Base-by-base conservation (phyloP, 2,113 vertebrate genomes). In the Microtus richardsoni region DNA sequence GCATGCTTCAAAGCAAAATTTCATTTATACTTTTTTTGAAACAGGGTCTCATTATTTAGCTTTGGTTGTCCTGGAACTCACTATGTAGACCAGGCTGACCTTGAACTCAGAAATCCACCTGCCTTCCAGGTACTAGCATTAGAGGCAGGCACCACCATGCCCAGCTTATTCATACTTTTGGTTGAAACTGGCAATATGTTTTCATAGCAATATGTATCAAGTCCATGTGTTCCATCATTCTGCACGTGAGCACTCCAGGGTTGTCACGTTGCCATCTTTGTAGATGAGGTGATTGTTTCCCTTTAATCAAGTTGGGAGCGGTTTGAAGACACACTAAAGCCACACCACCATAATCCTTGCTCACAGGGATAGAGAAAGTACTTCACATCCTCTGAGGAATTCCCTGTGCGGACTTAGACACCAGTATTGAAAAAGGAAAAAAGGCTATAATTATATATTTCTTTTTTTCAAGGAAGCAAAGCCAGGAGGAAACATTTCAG, bases 401-500 rank as follows among this genome's bases (percentile, higher is more conserved):
- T 93, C 77, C 95, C 24, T 52, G 78, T 74, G 90, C 84, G 33
- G 78, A n/a, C 93, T 89, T 49, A 79, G 47, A 83, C 80, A 70
- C 30, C 47, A 95, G 64, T 5, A 9, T 5, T 60, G 62, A 74
- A 86, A 75, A 77, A 24, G 22, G 49, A 22, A 39, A 87, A 87
- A 33, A 58, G 70, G 17, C 41, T 85, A 39, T 36, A 88, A 94
- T 26, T 49, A 41, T 39, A 52, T 44, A 58, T 73, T 94, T 89
- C 10, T 78, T 91, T 95, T 89, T 91, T 89, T 91, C 89, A 92
- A 91, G 36, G 39, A 94, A 96, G 47, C 13, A 91, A 94, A 95
- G 89, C 70, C 79, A 83, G 79, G 95, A 82, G 78, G 60, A 75
- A 79, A 80, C 33, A 28, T 78, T 93, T 71, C 49, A 68, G 62